A percentile compares a stretch with the other conserved stretches of the same genome.
phyloP scores from a whole-genome alignment of 2,113 vertebrate genomes.

The Passer montanus region DNA sequence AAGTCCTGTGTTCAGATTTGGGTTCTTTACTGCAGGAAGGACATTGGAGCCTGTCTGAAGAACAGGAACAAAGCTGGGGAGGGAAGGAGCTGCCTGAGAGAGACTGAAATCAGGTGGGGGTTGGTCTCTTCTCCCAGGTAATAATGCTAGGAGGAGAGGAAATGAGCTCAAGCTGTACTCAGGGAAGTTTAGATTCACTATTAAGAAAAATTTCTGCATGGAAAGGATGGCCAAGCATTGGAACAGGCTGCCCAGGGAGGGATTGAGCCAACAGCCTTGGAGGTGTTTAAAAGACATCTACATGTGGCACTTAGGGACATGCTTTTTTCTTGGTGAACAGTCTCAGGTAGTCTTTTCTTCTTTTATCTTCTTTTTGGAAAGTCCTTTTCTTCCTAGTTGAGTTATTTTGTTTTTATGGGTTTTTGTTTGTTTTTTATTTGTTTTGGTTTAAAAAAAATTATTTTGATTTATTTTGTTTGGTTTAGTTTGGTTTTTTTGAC shows the following conservation, averaged over 20 bases:
- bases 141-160: background rate
- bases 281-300: background rate
- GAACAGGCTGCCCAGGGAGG: background rate
- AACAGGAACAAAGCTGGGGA: background rate
- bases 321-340: background rate
- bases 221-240: background rate
- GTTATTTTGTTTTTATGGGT: background rate
- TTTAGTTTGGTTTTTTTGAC: background rate
- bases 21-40: background rate
- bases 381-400: background rate
- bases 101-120: accelerated
- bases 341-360: background rate
- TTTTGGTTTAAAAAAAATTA: background rate
- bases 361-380: background rate
- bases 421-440: background rate
- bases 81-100: background rate
- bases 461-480: background rate
- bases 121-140: accelerated
- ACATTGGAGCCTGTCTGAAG: background rate
- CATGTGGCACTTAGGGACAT: background rate
- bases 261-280: background rate
- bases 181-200: background rate
- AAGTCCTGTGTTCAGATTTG: accelerated
- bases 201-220: background rate
- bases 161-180: accelerated